phyloP scores from a whole-genome alignment of 2,113 vertebrate genomes.

The Bombycilla garrulus region DNA sequence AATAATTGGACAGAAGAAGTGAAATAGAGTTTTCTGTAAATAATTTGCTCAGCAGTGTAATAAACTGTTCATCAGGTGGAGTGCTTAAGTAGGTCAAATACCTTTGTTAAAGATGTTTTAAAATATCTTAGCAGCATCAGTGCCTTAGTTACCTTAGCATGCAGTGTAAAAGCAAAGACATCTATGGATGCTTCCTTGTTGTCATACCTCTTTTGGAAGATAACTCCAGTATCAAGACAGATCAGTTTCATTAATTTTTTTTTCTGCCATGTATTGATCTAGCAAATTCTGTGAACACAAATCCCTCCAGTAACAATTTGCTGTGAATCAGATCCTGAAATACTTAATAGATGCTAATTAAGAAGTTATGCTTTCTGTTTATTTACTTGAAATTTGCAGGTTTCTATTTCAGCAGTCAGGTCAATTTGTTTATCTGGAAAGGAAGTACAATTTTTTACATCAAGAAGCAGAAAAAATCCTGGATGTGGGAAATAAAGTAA shows the following conservation, averaged over 20 bases:
- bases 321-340: not conserved
- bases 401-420: slow-evolving; percentile 83
- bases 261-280: not conserved
- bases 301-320: not conserved
- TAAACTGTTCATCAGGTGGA: not conserved
- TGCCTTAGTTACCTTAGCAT: not conserved
- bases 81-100: not conserved
- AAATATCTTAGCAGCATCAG: not conserved
- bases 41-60: not conserved
- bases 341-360: not conserved
- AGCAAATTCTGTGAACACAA: not conserved
- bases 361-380: not conserved
- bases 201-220: not conserved
- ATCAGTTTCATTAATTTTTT: not conserved
- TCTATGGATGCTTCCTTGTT: not conserved
- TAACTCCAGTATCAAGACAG: not conserved
- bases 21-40: not conserved
- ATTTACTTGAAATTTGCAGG: slow-evolving; percentile 73
- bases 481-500: slow-evolving; percentile 79
- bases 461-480: slow-evolving; percentile 74
- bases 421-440: slow-evolving; percentile 81
- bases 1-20: not conserved
- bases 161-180: not conserved
- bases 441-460: slow-evolving; percentile 78
- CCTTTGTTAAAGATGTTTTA: not conserved